phyloP scores from a whole-genome alignment of 2,113 vertebrate species.

The Siniperca knerii region DNA sequence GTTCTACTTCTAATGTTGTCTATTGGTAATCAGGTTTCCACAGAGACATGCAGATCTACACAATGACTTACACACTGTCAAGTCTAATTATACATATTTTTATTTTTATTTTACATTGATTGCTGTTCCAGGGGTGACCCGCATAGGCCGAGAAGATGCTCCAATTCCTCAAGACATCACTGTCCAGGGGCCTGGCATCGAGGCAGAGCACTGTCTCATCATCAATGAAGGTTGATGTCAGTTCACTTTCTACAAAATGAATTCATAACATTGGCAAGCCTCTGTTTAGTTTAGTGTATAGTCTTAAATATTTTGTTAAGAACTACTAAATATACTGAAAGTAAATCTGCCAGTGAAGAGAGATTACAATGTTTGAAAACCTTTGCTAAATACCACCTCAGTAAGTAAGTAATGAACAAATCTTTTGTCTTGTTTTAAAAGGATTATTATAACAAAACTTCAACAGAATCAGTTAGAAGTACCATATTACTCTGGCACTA shows the following conservation, averaged over 20 bases:
- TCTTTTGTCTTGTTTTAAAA: not conserved
- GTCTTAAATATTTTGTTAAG: not conserved
- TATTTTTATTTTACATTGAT: not conserved
- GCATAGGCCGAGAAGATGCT: constrained; percentile 85
- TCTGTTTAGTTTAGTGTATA: not conserved
- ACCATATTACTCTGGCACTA: not conserved
- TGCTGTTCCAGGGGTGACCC: constrained; percentile 81
- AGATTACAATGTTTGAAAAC: not conserved
- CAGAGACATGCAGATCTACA: not conserved
- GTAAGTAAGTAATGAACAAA: not conserved
- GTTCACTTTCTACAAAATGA: constrained; percentile 8
- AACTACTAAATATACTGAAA: not conserved
- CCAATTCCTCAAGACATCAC: constrained; percentile 84
- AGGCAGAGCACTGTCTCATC: constrained; percentile 86
- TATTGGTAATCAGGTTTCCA: not conserved
- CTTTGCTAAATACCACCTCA: not conserved
- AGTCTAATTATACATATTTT: not conserved
- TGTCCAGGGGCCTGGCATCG: constrained; percentile 83
- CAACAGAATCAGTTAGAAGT: not conserved
- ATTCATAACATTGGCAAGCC: not conserved
- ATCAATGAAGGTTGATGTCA: constrained; percentile 78
- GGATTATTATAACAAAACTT: not conserved
- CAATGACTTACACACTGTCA: not conserved
- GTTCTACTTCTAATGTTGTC: not conserved
- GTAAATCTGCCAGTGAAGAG: not conserved